Percentiles rank a stretch among this genome's conserved stretches.
Conservation (phyloP, 1,140 invertebrate genomes). For the Cataglyphis hispanica region DNA sequence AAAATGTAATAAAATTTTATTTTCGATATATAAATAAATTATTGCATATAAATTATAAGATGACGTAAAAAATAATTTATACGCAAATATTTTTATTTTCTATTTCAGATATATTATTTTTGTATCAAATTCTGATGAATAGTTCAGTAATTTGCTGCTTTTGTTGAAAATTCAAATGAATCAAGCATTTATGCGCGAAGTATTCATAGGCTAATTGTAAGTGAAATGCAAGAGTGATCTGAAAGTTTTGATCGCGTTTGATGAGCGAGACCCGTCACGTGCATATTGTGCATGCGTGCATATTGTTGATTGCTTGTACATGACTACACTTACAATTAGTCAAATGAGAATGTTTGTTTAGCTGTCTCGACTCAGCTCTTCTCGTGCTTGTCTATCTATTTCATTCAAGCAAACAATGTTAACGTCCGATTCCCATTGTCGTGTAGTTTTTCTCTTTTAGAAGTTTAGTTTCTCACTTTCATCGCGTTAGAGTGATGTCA, state of each 20-base stretch:
- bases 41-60: too few species aligned
- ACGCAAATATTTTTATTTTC: too few species aligned
- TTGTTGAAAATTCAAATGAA: background rate
- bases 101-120: too few species aligned
- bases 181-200: background rate
- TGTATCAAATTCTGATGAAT: too few species aligned
- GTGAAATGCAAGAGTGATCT: slow-evolving; percentile 8
- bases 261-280: slow-evolving; percentile 21
- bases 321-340: slow-evolving; percentile 61
- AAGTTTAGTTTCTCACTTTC: slow-evolving; percentile 23
- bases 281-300: background rate
- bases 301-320: slow-evolving; percentile 66
- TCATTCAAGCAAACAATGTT: slow-evolving; percentile 78
- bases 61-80: too few species aligned
- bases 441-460: slow-evolving; percentile 37
- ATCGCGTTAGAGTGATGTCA: slow-evolving; percentile 43
- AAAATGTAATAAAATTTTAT: too few species aligned
- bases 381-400: slow-evolving; percentile 71
- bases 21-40: too few species aligned
- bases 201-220: background rate
- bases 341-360: slow-evolving; percentile 79
- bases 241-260: slow-evolving; percentile 43
- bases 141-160: background rate
- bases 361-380: slow-evolving; percentile 70
- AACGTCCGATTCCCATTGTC: slow-evolving; percentile 66